These are phyloP conservation scores for Girardinus metallicus DNA, from an alignment of 2,797 vertebrate species.

Conservation along the genomic window DNA sequence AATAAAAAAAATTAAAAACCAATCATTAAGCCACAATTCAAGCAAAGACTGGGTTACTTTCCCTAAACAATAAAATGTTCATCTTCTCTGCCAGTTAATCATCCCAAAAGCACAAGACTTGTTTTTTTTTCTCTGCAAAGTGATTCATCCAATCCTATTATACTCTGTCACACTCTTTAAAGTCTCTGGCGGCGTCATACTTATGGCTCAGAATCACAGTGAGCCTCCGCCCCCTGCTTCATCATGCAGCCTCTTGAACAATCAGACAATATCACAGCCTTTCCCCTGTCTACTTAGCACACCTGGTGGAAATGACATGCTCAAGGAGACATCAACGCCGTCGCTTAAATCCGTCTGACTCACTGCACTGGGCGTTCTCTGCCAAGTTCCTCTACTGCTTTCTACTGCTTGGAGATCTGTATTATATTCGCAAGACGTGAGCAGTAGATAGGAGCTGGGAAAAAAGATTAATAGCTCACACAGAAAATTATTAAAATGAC, in stretches of 20 bases:
- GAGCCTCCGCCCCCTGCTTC: neutral
- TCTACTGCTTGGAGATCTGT: neutral
- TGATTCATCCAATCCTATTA: constrained; percentile 51
- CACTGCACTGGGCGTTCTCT: neutral
- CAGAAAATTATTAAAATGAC: neutral
- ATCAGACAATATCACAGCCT: constrained; percentile 19
- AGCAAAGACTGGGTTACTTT: constrained; percentile 5
- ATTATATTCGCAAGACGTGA: neutral
- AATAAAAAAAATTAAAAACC: neutral
- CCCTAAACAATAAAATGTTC: constrained; percentile 46
- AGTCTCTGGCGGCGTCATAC: constrained; percentile 19
- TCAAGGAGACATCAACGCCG: neutral
- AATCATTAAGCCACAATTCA: neutral
- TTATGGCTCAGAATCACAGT: neutral
- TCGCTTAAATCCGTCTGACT: neutral
- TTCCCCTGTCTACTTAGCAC: neutral
- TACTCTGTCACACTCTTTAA: constrained; percentile 41
- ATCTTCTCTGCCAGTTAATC: constrained; percentile 37
- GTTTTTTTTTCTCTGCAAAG: constrained; percentile 9
- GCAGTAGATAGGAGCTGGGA: too few relatives aligned
- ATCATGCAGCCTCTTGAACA: neutral
- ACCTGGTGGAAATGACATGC: constrained; percentile 8
- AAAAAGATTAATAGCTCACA: neutral
- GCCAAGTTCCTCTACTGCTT: neutral
- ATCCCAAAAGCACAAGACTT: constrained; percentile 22